Percentiles rank a stretch among this genome's conserved stretches.
Conservation (phyloP, 1,140 invertebrate species). For the Leucophenga varia region DNA sequence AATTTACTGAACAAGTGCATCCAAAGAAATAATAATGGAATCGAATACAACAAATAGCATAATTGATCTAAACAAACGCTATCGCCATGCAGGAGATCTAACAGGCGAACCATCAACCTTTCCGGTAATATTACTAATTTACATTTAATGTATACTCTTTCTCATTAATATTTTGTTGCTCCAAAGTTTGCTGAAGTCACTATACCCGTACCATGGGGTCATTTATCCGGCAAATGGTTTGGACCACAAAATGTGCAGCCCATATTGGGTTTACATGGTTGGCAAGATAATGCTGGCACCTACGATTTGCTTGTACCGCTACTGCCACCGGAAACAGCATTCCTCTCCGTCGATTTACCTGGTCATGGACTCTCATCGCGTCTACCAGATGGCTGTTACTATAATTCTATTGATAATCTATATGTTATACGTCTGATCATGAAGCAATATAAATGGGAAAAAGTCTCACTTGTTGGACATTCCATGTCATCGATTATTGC, state of each 20-base stretch:
- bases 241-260: constrained; percentile 65
- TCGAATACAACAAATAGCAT: neutral
- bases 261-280: constrained; percentile 73
- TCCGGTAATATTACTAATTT: constrained; percentile 26
- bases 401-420: constrained; percentile 62
- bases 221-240: constrained; percentile 73
- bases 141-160: constrained; percentile 23
- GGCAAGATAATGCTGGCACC: constrained; percentile 74
- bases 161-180: neutral
- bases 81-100: constrained; percentile 46
- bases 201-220: constrained; percentile 78
- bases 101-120: constrained; percentile 41
- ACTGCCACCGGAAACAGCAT: constrained; percentile 61
- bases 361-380: constrained; percentile 72
- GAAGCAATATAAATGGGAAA: constrained; percentile 70
- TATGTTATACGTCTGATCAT: constrained; percentile 64
- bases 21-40: constrained; percentile 11
- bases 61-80: constrained; percentile 31
- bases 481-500: constrained; percentile 66
- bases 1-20: too few species aligned
- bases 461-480: constrained; percentile 67
- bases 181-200: constrained; percentile 65
- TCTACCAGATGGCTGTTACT: constrained; percentile 65
- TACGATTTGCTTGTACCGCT: constrained; percentile 70
- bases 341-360: constrained; percentile 72